Percentiles rank a stretch among this genome's conserved stretches.
These are phyloP conservation scores for Pristis pectinata DNA, from an alignment of 2,797 vertebrate genomes.

Conservation along the genomic window DNA sequence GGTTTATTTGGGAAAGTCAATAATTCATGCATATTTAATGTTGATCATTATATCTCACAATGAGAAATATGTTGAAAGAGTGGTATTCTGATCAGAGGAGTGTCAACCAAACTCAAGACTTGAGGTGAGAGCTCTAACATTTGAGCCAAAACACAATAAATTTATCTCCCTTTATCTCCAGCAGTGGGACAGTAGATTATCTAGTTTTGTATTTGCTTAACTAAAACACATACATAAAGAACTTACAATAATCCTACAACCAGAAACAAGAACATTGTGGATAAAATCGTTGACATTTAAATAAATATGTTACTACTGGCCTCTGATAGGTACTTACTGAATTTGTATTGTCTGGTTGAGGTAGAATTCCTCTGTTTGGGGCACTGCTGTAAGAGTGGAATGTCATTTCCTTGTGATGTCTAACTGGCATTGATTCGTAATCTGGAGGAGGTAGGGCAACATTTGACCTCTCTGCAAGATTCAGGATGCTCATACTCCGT, in stretches of 20 bases:
- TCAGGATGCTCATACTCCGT: slow-evolving; percentile 64
- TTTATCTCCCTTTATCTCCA: too few species aligned
- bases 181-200: neutral
- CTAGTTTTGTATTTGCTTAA: neutral
- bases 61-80: neutral
- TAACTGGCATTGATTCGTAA: slow-evolving; percentile 61
- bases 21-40: neutral
- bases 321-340: slow-evolving; percentile 51
- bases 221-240: neutral
- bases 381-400: slow-evolving; percentile 40
- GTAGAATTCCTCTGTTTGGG: slow-evolving; percentile 33
- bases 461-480: slow-evolving; percentile 63
- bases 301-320: neutral
- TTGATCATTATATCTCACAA: neutral
- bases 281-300: neutral
- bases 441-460: slow-evolving; percentile 81
- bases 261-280: neutral
- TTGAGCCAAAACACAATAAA: too few species aligned
- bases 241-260: neutral
- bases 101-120: too few species aligned
- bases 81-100: neutral
- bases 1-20: neutral
- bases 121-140: too few species aligned
- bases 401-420: slow-evolving; percentile 41
- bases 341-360: slow-evolving; percentile 43